Evolutionary conservation across 2,888 invertebrate species (phyloP).

Genomic region (Spialia ferax): DNA sequence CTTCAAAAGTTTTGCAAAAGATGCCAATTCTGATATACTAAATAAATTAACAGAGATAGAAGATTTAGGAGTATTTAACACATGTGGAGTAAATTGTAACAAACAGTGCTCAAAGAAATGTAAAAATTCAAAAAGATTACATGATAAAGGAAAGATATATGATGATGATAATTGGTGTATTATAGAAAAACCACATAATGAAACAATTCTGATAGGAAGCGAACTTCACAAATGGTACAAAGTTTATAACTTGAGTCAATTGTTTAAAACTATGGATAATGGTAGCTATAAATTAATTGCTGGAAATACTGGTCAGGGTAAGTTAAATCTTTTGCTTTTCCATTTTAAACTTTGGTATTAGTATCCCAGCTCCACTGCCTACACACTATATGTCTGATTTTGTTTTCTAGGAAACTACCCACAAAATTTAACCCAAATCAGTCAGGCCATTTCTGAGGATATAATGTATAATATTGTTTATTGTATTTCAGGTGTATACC

Average conservation of each 20-base stretch:
- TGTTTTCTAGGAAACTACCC: too few relatives aligned
- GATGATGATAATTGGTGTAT: slow-evolving; percentile 57
- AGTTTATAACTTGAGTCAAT: slow-evolving; percentile 65
- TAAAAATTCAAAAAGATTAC: neutral
- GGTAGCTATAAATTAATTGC: slow-evolving; percentile 11
- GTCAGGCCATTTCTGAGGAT: too few relatives aligned
- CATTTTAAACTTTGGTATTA: neutral
- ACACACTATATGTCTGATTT: too few relatives aligned
- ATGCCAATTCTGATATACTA: slow-evolving; percentile 63
- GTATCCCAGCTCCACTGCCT: too few relatives aligned
- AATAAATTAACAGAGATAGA: slow-evolving; percentile 57
- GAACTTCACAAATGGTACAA: slow-evolving; percentile 51
- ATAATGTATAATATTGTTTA: neutral
- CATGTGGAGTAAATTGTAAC: slow-evolving; percentile 9
- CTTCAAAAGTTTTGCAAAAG: slow-evolving; percentile 90
- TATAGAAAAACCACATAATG: slow-evolving; percentile 37
- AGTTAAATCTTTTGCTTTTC: neutral
- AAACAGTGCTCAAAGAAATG: neutral
- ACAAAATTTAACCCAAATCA: too few relatives aligned
- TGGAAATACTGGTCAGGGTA: slow-evolving; percentile 28
- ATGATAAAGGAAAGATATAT: neutral
- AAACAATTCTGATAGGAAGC: slow-evolving; percentile 7
- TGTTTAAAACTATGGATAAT: slow-evolving; percentile 70
- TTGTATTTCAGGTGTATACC: neutral
- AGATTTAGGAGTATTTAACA: slow-evolving; percentile 42